Conservation (phyloP, 2,113 vertebrate genomes). For the Scopus umbretta region DNA sequence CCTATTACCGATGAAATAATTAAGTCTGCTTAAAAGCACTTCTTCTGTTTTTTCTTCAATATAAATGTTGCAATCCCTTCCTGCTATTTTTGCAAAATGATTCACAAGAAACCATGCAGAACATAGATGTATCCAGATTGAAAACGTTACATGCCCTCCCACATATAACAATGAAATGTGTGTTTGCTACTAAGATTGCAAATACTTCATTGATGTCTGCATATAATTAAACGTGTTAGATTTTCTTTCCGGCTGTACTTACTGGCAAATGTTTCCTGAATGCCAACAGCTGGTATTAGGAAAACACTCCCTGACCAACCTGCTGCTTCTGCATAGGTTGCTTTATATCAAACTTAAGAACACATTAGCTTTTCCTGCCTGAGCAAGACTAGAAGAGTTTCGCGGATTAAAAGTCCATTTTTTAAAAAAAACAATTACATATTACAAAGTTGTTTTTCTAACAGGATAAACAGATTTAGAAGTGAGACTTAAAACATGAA, state of each 20-base stretch:
- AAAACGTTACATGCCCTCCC: slow-evolving; percentile 22
- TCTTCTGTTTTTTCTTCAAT: background rate
- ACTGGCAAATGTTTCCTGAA: slow-evolving; percentile 34
- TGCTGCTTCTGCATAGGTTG: background rate
- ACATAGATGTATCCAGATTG: background rate
- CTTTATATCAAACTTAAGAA: background rate
- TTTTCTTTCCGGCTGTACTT: slow-evolving; percentile 4
- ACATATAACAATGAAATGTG: background rate
- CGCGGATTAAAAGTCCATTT: background rate
- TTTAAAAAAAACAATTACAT: background rate
- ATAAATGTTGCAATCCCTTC: background rate
- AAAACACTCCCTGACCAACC: background rate
- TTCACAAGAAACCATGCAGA: slow-evolving; percentile 24
- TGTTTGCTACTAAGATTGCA: slow-evolving; percentile 35
- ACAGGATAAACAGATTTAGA: background rate
- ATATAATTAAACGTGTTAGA: slow-evolving; percentile 19
- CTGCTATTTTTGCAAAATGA: slow-evolving; percentile 29
- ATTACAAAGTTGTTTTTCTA: background rate
- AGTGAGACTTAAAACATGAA: background rate
- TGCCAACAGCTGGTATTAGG: slow-evolving; percentile 41
- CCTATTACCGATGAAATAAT: background rate
- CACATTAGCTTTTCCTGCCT: background rate
- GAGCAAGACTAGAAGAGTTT: background rate
- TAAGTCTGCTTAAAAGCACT: background rate
- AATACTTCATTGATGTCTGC: slow-evolving; percentile 45